Evolutionary conservation across 2,888 invertebrate species (phyloP), one percentile per base, ranked within the genome.

Genomic region (Phaedon cochleariae): DNA sequence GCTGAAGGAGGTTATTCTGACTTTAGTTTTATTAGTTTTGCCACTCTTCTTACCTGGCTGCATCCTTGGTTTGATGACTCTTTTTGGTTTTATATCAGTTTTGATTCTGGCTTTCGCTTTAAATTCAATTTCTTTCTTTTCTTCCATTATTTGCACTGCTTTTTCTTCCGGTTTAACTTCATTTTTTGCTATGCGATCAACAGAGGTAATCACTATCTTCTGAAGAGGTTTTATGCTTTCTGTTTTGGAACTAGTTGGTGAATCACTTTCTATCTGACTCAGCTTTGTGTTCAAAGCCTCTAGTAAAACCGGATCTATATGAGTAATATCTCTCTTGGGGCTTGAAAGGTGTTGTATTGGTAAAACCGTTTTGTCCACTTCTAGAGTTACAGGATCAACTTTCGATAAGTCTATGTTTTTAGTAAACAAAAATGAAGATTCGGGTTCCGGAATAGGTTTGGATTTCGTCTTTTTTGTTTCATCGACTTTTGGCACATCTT

Each of bases 211-310:
- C 21, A 70, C 68, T 22, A 75, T 67, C 69, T 76, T 79, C 51
- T 75, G 79, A 55, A 79, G 73, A 0, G 82, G 82, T 72, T 83
- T 83, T 17, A 90, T 85, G 76, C 90, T 91, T 74, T 91, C 91
- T 0, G 90, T 91, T 82, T 89, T 89, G 0, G 91, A 91, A 74
- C 90, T 91, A 1, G 91, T 91, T 0, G 90, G 90, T 0, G 91
- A 91, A 81, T 92, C 91, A 74, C 90, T 91, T 83, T 92, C 91
- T 53, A 92, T 91, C 83, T 91, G 91, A 77, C 90, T 91, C 4
- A 92, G 79, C 82, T 92, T 91, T 6, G 89, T 90, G 79, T 89
- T 92, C 0, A 91, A 82, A 7, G 91, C 89, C 79, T 91, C 91
- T 31, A 83, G 63, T 9, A 91, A 81, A 5, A 87, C 86, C 0